phyloP scores from a whole-genome alignment of 2,888 invertebrate genomes.

The Campopleginae sp. region DNA sequence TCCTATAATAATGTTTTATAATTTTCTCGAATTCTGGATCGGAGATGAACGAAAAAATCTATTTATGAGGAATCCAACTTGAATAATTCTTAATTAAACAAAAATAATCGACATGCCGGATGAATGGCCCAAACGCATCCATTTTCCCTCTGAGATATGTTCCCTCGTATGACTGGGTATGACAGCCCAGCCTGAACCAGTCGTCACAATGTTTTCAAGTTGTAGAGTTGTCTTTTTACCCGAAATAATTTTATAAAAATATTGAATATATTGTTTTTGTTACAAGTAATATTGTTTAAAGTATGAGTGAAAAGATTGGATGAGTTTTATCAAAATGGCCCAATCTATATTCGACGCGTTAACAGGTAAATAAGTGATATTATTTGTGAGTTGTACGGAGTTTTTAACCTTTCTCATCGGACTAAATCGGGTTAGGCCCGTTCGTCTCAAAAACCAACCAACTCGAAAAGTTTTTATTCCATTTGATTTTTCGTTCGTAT shows the following conservation, averaged over 20 bases:
- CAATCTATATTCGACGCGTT: conserved; percentile 82
- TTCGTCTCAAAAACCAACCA: not conserved
- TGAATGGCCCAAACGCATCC: conserved; percentile 4
- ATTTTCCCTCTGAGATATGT: conserved; percentile 4
- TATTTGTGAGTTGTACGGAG: not conserved
- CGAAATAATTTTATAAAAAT: conserved; percentile 34
- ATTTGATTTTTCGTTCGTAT: not conserved
- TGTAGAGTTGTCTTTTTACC: conserved; percentile 60
- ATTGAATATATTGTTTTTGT: conserved; percentile 39
- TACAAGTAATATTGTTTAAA: conserved; percentile 34
- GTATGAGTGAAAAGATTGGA: conserved; percentile 42
- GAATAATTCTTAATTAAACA: not conserved
- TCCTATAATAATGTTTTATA: not conserved
- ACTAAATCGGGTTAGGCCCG: conserved; percentile 26
- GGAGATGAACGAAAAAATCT: not conserved
- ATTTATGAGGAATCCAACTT: not conserved
- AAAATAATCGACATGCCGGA: not conserved
- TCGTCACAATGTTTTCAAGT: conserved; percentile 65
- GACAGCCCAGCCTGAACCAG: conserved; percentile 48
- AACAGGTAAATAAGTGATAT: conserved; percentile 76
- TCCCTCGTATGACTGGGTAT: conserved; percentile 13
- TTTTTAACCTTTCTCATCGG: conserved; percentile 40
- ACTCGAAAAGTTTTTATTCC: conserved; percentile 8
- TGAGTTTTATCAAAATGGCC: conserved; percentile 74
- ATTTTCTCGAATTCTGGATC: not conserved